Base-by-base conservation (phyloP, 2,797 vertebrate genomes). In the Propithecus deckenii region DNA sequence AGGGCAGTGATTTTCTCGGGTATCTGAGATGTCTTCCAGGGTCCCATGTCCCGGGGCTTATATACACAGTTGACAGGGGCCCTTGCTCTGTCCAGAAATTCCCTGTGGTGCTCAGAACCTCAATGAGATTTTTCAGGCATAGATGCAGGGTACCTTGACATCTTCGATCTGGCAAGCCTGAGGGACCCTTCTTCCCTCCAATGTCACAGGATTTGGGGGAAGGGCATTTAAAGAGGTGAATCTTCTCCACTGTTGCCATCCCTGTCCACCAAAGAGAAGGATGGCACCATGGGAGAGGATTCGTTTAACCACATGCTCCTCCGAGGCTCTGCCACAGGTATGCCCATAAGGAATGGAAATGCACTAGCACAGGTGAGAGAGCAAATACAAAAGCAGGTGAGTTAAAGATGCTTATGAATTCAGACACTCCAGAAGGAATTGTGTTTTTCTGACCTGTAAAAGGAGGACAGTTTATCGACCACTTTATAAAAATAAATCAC, bases 401-500 rank as follows among this genome's bases (percentile, higher is more conserved):
- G 25, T 25, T 38, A 72, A 78, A 72, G 71, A 25, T n/a, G 30
- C 57, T 46, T 25, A 32, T 7, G 65, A 12, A 30, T 72, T 86
- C 61, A 32, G n/a, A 76, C 30, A 18, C 63, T 94, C 63, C 3
- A 1, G 69, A 91, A 92, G 67, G 52, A 48, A 86, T 57, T 35
- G 0, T n/a, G n/a, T 75, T 81, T 87, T 91, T 55, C 55, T 88
- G 67, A 93, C 25, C 35, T 87, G 88, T 20, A 76, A 78, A 79
- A 55, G 63, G 67, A 96, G 10, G 18, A 28, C 18, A 32, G 59
- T 86, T 35, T 78, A 59, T 15, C 22, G 59, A 61, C 32, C 28
- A 57, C 41, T 61, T 76, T 35, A 85, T 80, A 95, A 96, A 94
- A 95, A 94, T 69, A n/a, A 96, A 86, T 89, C 67, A 79, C 75